These are phyloP conservation scores for Neopelma chrysocephalum DNA, from an alignment of 2,797 vertebrate species.

Conservation along the genomic window DNA sequence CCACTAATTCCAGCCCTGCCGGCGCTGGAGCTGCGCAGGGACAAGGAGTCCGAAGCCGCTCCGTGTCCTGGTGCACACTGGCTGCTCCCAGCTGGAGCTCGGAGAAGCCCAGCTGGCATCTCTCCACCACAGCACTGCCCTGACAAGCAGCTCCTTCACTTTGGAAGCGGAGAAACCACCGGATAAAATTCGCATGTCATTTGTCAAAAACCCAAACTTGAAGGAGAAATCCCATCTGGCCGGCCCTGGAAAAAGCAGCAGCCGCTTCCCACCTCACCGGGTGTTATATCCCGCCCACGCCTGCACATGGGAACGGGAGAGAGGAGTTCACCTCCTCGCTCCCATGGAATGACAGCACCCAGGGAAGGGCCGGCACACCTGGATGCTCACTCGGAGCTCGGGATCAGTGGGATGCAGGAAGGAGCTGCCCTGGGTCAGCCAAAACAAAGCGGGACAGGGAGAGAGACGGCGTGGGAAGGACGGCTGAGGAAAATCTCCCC, in stretches of 20 bases:
- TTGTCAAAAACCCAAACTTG: background rate
- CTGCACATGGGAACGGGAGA: background rate
- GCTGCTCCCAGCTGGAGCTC: background rate
- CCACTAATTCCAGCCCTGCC: background rate
- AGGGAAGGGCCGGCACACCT: background rate
- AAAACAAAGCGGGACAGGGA: background rate
- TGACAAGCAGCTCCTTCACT: background rate
- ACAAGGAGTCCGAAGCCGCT: accelerated
- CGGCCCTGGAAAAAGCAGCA: conserved; percentile 10
- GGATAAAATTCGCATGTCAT: background rate
- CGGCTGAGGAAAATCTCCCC: background rate
- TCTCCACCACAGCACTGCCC: accelerated
- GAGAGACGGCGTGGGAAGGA: accelerated
- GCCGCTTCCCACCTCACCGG: conserved; percentile 1
- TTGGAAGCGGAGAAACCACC: background rate
- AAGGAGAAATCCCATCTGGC: conserved; percentile 41
- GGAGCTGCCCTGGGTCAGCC: background rate
- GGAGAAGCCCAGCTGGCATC: background rate
- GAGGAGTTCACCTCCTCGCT: background rate
- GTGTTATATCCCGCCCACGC: conserved; percentile 5
- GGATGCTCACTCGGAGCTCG: background rate
- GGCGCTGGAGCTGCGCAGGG: accelerated
- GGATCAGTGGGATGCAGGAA: background rate
- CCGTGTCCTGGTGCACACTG: background rate
- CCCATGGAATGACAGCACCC: background rate